Percentiles rank a stretch among this genome's conserved stretches.
Evolutionary conservation across 2,113 vertebrate species (phyloP).

Genomic region (Spea bombifrons): DNA sequence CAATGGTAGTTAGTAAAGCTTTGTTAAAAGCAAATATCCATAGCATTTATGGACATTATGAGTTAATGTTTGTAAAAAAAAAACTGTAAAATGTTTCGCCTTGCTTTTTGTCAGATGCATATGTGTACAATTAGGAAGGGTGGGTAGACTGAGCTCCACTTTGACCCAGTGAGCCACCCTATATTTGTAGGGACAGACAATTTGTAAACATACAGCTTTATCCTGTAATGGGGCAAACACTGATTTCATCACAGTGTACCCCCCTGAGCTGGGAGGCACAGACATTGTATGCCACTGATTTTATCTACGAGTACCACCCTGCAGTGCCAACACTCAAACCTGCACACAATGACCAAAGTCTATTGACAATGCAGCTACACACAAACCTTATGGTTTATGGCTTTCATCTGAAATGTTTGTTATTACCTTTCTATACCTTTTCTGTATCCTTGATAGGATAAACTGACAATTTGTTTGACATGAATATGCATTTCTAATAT

Average conservation of each 20-base stretch:
- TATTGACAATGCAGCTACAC: constrained; percentile 13
- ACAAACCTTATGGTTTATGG: constrained; percentile 37
- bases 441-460: constrained; percentile 47
- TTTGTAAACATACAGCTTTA: too few species aligned
- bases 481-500: constrained; percentile 49
- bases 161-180: too few species aligned
- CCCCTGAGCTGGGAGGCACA: background rate
- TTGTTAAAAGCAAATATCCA: too few species aligned
- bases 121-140: too few species aligned
- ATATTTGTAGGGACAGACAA: too few species aligned
- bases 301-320: background rate
- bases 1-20: too few species aligned
- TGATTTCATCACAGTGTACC: too few species aligned
- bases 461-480: constrained; percentile 48
- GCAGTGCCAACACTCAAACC: background rate
- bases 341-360: constrained; percentile 27
- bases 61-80: too few species aligned
- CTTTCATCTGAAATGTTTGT: constrained; percentile 49
- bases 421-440: constrained; percentile 60
- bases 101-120: too few species aligned
- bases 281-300: background rate
- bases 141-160: too few species aligned
- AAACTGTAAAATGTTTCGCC: too few species aligned
- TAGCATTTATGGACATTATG: too few species aligned
- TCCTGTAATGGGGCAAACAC: background rate